Base-by-base conservation (phyloP, 2,797 vertebrate species). In the Discoglossus pictus region DNA sequence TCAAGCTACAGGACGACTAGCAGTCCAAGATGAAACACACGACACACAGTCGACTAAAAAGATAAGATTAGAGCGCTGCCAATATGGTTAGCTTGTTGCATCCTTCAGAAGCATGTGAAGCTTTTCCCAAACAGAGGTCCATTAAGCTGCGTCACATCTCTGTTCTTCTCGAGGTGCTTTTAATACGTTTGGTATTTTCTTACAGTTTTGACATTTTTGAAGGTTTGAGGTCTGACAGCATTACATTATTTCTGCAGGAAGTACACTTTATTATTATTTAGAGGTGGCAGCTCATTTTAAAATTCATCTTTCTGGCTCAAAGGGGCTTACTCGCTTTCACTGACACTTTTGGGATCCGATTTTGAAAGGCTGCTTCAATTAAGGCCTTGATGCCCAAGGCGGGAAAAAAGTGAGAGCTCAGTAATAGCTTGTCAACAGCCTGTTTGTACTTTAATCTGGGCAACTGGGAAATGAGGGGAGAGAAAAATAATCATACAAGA, bases 291-390 rank as follows among this genome's bases (percentile, higher is more conserved):
- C 44, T 71, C 36, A 44, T 63, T 71, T 64, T 58, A 44, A 52
- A 64, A 44, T 51, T 51, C 61, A 48, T 65, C 53, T 59, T 1
- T 7, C 53, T 51, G 53, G 25, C 61, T 71, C 68, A 58, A 39
- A 59, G 53, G 68, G 61, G 53, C 61, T 71, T 59, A 65, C 68
- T 59, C 21, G 46, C 53, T 27, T 59, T 27, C 61, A 25, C 61
- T 71, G 68, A 64, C 68, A 71, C 61, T 71, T 71, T 52, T 44
- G 68, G 68, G 68, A 71, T 71, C 51, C 24, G 53, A 55, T 71
- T 71, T 59, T 65, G 46, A 71, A 65, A 65, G 39, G 44, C 68
- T 50, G 68, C 47, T 59, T 64, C 61, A 71, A 71, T 71, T 71
- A 71, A 71, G 39, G 53, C 38, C 35, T 52, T 7, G 20, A 36